phyloP scores from a whole-genome alignment of 2,797 vertebrate genomes.

The Manis crassicaudata region DNA sequence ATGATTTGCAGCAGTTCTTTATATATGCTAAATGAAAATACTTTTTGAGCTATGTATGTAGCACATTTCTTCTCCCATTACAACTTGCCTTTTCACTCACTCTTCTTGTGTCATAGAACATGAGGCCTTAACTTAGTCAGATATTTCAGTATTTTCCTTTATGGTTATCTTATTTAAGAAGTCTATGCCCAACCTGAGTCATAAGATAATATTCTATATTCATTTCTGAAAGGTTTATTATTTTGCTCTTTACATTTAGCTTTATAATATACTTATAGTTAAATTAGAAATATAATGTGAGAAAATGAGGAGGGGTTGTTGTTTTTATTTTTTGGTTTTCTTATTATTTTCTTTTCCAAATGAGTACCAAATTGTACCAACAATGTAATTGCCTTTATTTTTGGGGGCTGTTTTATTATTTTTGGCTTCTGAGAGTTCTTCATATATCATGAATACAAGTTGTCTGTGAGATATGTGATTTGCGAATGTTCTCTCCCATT shows the following conservation, averaged over 20 bases:
- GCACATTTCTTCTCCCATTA: neutral
- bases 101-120: neutral
- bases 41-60: neutral
- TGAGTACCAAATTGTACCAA: neutral
- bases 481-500: neutral
- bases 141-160: neutral
- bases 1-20: neutral
- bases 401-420: neutral
- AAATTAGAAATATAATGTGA: neutral
- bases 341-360: neutral
- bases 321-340: neutral
- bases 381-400: neutral
- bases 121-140: neutral
- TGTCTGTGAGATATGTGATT: neutral
- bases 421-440: neutral
- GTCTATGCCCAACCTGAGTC: neutral
- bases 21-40: neutral
- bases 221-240: neutral
- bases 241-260: slow-evolving; percentile 12
- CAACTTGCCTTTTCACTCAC: neutral
- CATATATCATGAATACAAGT: neutral
- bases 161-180: neutral
- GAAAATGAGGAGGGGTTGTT: neutral
- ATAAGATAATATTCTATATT: neutral
- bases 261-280: neutral